phyloP scores from a whole-genome alignment of 2,888 invertebrate species.

The Troides helena region DNA sequence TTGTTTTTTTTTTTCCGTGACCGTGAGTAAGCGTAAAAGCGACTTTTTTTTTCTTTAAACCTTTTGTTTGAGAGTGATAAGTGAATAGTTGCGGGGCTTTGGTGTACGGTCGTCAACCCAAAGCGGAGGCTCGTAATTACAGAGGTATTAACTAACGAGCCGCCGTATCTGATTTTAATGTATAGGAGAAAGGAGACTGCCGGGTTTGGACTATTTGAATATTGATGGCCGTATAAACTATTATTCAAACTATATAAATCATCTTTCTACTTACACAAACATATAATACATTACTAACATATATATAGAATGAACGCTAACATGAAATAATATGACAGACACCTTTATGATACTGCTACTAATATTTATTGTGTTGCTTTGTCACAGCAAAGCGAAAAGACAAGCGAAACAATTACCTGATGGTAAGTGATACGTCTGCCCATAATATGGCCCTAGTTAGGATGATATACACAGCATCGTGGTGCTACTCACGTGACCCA shows the following conservation, averaged over 20 bases:
- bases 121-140: constrained; percentile 56
- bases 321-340: too few relatives aligned
- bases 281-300: too few relatives aligned
- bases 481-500: too few relatives aligned
- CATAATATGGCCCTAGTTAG: too few relatives aligned
- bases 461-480: too few relatives aligned
- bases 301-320: too few relatives aligned
- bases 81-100: constrained; percentile 61
- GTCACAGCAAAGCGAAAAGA: too few relatives aligned
- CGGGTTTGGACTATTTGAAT: constrained; percentile 32
- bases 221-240: constrained; percentile 30
- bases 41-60: constrained; percentile 46
- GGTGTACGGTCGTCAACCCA: constrained; percentile 68
- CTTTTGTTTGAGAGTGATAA: constrained; percentile 75
- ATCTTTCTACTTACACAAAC: background rate
- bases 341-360: background rate
- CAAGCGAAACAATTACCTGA: too few relatives aligned
- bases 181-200: constrained; percentile 1
- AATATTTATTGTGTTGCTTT: background rate
- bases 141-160: constrained; percentile 60
- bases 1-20: constrained; percentile 56
- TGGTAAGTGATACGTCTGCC: too few relatives aligned
- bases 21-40: constrained; percentile 66
- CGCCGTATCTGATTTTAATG: constrained; percentile 44
- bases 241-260: background rate